A percentile compares a stretch with the other conserved stretches of the same genome.
phyloP scores from a whole-genome alignment of 2,113 vertebrate species.

The Caretta caretta region DNA sequence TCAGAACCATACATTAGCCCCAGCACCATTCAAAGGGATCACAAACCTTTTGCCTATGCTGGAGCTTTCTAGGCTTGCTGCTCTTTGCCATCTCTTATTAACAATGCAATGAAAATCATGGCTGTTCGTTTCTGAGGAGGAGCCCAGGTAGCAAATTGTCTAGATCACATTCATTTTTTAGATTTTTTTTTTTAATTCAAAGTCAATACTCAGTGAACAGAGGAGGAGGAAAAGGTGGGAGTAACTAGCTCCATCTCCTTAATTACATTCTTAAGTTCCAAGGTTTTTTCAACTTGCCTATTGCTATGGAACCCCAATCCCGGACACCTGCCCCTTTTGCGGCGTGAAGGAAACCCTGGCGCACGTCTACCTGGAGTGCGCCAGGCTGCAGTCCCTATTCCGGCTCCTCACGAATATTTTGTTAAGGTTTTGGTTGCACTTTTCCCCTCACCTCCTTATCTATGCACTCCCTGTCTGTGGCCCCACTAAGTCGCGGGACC shows the following conservation, averaged over 20 bases:
- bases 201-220: not conserved
- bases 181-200: slow-evolving; percentile 10
- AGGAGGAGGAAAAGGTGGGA: slow-evolving; percentile 50
- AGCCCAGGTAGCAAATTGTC: not conserved
- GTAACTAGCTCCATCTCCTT: slow-evolving; percentile 54
- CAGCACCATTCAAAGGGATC: not conserved
- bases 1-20: not conserved
- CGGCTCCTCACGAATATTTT: too few species aligned
- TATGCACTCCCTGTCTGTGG: too few species aligned
- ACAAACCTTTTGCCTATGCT: not conserved
- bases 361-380: too few species aligned
- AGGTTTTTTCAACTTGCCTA: slow-evolving; percentile 51
- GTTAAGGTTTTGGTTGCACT: too few species aligned
- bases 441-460: too few species aligned
- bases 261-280: slow-evolving; percentile 64
- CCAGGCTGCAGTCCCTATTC: too few species aligned
- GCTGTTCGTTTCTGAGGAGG: not conserved
- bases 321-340: too few species aligned
- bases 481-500: too few species aligned
- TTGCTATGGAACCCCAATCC: slow-evolving; percentile 36
- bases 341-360: too few species aligned
- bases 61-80: not conserved
- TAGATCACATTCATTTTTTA: not conserved
- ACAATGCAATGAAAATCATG: not conserved
- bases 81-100: slow-evolving; percentile 2